Percentiles rank a stretch among this genome's conserved stretches.
Conservation (phyloP, 2,888 invertebrate genomes). For the Eupithecia vulgata region DNA sequence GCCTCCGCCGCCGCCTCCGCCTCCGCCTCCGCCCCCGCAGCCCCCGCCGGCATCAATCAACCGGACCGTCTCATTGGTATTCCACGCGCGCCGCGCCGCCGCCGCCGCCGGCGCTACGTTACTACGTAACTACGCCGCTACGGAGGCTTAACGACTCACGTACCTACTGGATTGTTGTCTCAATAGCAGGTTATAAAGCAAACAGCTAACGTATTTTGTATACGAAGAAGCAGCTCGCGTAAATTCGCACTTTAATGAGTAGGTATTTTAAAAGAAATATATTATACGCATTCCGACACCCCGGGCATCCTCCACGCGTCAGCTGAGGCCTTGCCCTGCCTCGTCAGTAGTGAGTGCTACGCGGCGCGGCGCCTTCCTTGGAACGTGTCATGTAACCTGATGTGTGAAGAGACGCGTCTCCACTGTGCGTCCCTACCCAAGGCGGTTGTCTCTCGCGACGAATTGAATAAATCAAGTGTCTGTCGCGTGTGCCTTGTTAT, state of each 20-base stretch:
- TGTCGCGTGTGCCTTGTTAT: constrained; percentile 14
- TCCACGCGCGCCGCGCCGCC: not conserved
- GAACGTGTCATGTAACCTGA: not conserved
- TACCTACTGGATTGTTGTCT: constrained; percentile 16
- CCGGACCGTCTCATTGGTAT: not conserved
- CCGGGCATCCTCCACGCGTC: too few species aligned
- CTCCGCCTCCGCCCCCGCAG: not conserved
- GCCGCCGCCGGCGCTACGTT: not conserved
- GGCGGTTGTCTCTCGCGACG: constrained; percentile 24
- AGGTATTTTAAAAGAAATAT: not conserved
- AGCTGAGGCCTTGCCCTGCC: not conserved
- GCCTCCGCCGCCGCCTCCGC: too few species aligned
- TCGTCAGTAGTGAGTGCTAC: not conserved
- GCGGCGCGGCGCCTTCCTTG: not conserved
- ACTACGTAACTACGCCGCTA: not conserved
- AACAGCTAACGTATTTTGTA: not conserved
- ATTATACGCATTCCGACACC: too few species aligned
- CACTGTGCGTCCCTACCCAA: not conserved
- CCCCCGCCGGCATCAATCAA: not conserved
- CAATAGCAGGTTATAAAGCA: not conserved
- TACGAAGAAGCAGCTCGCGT: not conserved
- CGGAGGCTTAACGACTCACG: constrained; percentile 10
- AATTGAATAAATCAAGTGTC: constrained; percentile 31
- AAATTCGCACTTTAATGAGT: not conserved
- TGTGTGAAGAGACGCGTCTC: too few species aligned